Base-by-base conservation (phyloP, 2,797 vertebrate genomes). In the Synaphobranchus kaupii region DNA sequence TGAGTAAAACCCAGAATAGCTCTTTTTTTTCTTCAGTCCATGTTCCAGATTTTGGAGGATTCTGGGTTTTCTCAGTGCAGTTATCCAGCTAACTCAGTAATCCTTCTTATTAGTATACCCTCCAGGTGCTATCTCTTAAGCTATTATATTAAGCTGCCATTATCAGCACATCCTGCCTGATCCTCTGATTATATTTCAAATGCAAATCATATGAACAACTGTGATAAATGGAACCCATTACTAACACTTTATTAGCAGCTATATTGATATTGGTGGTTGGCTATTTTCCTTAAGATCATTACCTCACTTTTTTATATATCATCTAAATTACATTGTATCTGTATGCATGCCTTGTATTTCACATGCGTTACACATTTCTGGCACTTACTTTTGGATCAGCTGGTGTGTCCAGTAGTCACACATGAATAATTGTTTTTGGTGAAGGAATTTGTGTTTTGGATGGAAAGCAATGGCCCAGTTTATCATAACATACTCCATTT, bases 401-500 rank as follows among this genome's bases (percentile, higher is more conserved):
- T 48, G 76, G 25, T 22, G 6, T 34, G 28, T 83, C 12, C 48
- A 48, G 2, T n/a, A 47, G 31, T 39, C 76, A 47, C 20, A 80
- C 8, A 25, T 80, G 39, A 39, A 76, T 39, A 39, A 5, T 39
- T 39, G 10, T 5, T 76, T 31, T 39, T 76, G 17, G 9, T 80
- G 22, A 80, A 47, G 54, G 52, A 56, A 63, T 60, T 44, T 56
- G 60, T 22, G 31, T 28, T 87, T 84, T 87, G 50, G 8, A 54
- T 47, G 66, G 22, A 86, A 83, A 76, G 34, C 63, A 63, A 73
- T n/a, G n/a, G 39, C 83, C 39, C 39, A 13, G n/a, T 50, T 47
- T 10, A 90, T 93, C 93, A 90, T 89, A 28, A 15, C 17, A 90
- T 86, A 90, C 90, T 89, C 71, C 90, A 68, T 90, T 89, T 90